Evolutionary conservation across 2,888 invertebrate species (phyloP).

Genomic region (Blastobasis lacticolella): DNA sequence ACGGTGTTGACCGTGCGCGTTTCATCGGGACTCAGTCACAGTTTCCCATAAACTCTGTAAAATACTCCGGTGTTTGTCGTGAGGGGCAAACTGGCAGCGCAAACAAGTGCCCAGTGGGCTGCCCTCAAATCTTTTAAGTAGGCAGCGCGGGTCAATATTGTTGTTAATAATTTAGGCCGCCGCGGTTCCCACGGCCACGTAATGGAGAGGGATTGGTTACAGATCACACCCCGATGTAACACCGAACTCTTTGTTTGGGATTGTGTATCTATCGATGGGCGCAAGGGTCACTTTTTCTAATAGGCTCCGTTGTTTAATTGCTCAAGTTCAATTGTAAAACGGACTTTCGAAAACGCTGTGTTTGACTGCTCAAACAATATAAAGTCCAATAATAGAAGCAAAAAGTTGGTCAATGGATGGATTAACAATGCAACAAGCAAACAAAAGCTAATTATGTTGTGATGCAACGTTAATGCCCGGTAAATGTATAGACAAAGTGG

Average conservation of each 20-base stretch:
- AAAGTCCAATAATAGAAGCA: slow-evolving; percentile 16
- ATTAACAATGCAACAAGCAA: slow-evolving; percentile 44
- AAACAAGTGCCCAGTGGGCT: slow-evolving; percentile 38
- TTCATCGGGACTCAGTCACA: slow-evolving; percentile 28
- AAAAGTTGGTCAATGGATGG: slow-evolving; percentile 51
- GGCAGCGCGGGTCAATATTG: slow-evolving; percentile 71
- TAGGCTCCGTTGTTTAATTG: too few species aligned
- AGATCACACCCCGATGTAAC: slow-evolving; percentile 48
- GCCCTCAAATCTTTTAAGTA: slow-evolving; percentile 73
- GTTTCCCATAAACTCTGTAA: slow-evolving; percentile 66
- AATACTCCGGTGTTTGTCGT: slow-evolving; percentile 58
- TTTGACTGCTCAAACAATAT: too few species aligned
- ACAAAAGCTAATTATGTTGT: slow-evolving; percentile 49
- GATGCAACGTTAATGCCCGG: slow-evolving; percentile 22
- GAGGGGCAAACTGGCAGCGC: slow-evolving; percentile 62
- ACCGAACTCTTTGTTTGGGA: slow-evolving; percentile 33
- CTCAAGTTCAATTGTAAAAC: too few species aligned
- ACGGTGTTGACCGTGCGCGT: slow-evolving; percentile 40
- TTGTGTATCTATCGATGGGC: too few species aligned
- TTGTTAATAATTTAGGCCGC: slow-evolving; percentile 70
- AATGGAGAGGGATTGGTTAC: slow-evolving; percentile 53
- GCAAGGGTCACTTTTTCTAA: too few species aligned
- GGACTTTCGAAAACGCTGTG: too few species aligned
- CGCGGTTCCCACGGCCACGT: slow-evolving; percentile 56
- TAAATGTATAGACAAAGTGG: slow-evolving; percentile 17